phyloP scores from a whole-genome alignment of 2,113 vertebrate species.

The Chionodraco myersi region DNA sequence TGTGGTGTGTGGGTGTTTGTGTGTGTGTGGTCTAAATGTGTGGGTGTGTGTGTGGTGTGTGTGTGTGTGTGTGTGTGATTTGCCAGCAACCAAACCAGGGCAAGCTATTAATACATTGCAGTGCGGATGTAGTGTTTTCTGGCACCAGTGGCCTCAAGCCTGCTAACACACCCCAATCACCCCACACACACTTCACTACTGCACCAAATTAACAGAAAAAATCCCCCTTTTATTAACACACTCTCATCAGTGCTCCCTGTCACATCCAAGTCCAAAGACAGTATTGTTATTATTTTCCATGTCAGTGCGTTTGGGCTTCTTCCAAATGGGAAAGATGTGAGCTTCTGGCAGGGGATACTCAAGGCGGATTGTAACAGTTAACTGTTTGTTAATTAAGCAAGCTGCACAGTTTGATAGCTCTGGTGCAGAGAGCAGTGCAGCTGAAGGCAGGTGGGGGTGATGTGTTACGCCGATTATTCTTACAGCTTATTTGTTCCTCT shows the following conservation, averaged over 20 bases:
- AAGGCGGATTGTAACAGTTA: conserved; percentile 54
- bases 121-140: conserved; percentile 68
- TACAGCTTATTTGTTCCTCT: conserved; percentile 17
- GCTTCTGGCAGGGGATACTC: conserved; percentile 48
- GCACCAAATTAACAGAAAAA: background rate
- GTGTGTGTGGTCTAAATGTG: conserved; percentile 15
- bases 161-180: conserved; percentile 12
- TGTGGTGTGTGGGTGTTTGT: conserved; percentile 24
- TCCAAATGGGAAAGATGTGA: conserved; percentile 51
- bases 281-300: conserved; percentile 47
- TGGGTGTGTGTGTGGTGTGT: conserved; percentile 18
- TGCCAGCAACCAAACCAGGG: conserved; percentile 77
- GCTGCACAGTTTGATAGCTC: conserved; percentile 64
- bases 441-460: conserved; percentile 38
- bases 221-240: conserved; percentile 12
- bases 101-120: conserved; percentile 77
- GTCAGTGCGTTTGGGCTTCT: conserved; percentile 10
- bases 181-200: background rate
- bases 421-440: conserved; percentile 30
- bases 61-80: conserved; percentile 23
- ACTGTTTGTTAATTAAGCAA: conserved; percentile 72
- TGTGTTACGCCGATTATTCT: conserved; percentile 39
- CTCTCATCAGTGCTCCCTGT: conserved; percentile 10
- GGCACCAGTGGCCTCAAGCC: conserved; percentile 52
- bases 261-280: conserved; percentile 26